phyloP scores from a whole-genome alignment of 1,140 invertebrate genomes.

The Cheumatopsyche charites region DNA sequence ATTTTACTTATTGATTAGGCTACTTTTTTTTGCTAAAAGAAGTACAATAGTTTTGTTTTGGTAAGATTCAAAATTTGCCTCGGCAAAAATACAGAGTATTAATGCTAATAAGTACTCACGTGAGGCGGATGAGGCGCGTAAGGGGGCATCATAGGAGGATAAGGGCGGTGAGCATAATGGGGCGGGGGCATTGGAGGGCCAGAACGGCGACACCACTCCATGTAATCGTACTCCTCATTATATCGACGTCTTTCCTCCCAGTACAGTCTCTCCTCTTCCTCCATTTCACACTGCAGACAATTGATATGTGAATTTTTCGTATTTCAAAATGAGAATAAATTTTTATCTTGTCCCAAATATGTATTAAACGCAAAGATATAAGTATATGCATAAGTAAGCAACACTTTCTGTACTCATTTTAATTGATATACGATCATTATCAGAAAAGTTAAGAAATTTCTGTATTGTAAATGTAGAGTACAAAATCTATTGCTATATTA shows the following conservation, averaged over 20 bases:
- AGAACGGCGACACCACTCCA: conserved; percentile 77
- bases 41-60: conserved; percentile 36
- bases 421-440: conserved; percentile 4
- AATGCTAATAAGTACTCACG: conserved; percentile 43
- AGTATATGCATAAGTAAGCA: conserved; percentile 9
- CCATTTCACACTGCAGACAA: conserved; percentile 56
- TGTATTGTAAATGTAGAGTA: conserved; percentile 17
- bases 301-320: conserved; percentile 16
- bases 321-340: conserved; percentile 10
- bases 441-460: background rate
- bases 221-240: conserved; percentile 82
- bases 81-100: conserved; percentile 26
- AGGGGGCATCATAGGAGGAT: conserved; percentile 63
- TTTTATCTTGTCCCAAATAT: background rate
- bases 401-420: conserved; percentile 28
- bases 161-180: conserved; percentile 56
- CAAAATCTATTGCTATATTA: conserved; percentile 27
- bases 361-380: background rate
- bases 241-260: conserved; percentile 86
- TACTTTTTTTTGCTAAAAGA: background rate
- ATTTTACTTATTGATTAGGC: background rate
- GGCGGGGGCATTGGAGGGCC: conserved; percentile 65
- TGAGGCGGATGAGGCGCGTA: conserved; percentile 52
- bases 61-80: conserved; percentile 15
- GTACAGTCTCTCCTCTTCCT: conserved; percentile 82